Conservation (phyloP, 2,113 vertebrate genomes). For the Siniperca knerii region DNA sequence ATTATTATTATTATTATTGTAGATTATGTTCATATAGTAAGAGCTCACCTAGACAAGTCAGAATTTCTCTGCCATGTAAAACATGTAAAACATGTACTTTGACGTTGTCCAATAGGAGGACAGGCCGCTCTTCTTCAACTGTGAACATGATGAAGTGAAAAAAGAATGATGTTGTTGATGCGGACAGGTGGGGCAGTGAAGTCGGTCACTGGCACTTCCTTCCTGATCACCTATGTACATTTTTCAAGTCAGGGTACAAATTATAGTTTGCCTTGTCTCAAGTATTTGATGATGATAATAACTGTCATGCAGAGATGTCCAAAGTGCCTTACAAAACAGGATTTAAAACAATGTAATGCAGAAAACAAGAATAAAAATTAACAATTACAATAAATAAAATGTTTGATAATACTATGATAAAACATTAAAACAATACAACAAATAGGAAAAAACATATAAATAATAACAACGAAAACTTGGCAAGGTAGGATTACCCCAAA, state of each 20-base stretch:
- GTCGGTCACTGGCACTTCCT: not conserved
- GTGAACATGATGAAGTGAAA: too few species aligned
- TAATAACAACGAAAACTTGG: too few species aligned
- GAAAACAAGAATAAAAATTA: too few species aligned
- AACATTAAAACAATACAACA: too few species aligned
- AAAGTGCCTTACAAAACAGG: too few species aligned
- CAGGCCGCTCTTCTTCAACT: not conserved
- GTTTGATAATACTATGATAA: too few species aligned
- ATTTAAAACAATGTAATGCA: too few species aligned
- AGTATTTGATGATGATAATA: not conserved
- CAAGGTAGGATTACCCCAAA: too few species aligned
- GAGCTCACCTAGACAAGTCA: slow-evolving; percentile 24
- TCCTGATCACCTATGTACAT: not conserved
- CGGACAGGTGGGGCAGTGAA: not conserved
- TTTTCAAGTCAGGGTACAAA: not conserved
- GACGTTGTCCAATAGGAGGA: not conserved
- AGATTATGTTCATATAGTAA: slow-evolving; percentile 52
- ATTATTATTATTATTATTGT: not conserved
- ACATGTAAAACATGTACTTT: not conserved
- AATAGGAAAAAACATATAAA: too few species aligned
- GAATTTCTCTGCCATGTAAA: not conserved
- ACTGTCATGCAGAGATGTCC: too few species aligned
- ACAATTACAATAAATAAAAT: too few species aligned
- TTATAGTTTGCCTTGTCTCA: not conserved
- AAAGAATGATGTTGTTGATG: too few species aligned